These are phyloP conservation scores for Oophaga pumilio DNA, from an alignment of 2,113 vertebrate genomes.

Conservation along the genomic window DNA sequence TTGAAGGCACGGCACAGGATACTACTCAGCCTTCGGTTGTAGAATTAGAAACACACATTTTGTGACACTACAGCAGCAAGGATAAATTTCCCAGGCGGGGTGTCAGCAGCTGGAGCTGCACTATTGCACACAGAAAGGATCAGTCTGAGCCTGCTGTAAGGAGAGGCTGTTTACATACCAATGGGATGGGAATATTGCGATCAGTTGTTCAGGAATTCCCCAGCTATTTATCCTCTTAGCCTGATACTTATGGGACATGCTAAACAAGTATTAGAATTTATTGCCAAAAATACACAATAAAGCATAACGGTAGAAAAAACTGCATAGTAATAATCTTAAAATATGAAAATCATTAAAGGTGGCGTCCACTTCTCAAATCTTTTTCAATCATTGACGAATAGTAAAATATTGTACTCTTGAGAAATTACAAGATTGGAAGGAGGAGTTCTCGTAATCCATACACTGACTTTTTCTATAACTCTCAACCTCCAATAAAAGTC, in stretches of 20 bases:
- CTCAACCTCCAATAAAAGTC: background rate
- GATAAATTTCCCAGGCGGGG: slow-evolving; percentile 13
- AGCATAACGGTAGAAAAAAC: background rate
- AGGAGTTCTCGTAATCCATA: background rate
- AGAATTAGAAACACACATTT: background rate
- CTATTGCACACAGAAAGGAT: background rate
- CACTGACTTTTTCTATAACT: background rate
- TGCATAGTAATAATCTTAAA: too few species aligned
- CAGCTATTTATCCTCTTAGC: background rate
- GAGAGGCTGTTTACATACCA: background rate
- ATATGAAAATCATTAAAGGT: too few species aligned
- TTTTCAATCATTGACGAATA: background rate
- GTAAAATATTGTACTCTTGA: background rate
- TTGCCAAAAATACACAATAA: background rate
- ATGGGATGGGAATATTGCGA: background rate
- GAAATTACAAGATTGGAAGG: background rate
- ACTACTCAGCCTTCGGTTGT: background rate
- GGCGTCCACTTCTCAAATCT: background rate
- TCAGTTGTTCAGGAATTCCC: background rate
- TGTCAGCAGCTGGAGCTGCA: background rate
- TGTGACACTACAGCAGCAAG: background rate
- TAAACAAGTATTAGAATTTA: background rate
- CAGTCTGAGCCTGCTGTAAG: background rate
- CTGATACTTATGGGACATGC: background rate
- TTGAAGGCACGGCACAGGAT: background rate